Evolutionary conservation across 1,140 invertebrate genomes (phyloP).

Genomic region (Drosophila leontia): DNA sequence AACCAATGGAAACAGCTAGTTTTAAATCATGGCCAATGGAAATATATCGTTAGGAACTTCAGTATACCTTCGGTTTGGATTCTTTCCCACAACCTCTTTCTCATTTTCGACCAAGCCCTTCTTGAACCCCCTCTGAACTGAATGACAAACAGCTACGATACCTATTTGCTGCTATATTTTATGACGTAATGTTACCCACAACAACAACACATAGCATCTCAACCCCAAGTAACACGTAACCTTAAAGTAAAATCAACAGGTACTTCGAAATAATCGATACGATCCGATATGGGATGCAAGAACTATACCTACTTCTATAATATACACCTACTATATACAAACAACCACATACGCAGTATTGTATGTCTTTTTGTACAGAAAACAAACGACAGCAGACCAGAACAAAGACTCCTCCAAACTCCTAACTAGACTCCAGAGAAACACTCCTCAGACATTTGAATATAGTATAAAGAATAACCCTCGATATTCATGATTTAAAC

Average conservation of each 20-base stretch:
- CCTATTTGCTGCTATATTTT: slow-evolving; percentile 78
- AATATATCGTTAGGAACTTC: neutral
- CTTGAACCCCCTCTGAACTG: slow-evolving; percentile 45
- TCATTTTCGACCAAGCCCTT: slow-evolving; percentile 16
- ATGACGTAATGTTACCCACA: slow-evolving; percentile 76
- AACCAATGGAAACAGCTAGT: neutral
- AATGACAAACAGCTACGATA: slow-evolving; percentile 73
- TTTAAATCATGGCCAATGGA: neutral
- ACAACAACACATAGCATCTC: slow-evolving; percentile 25
- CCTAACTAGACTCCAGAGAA: slow-evolving; percentile 43
- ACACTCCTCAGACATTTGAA: slow-evolving; percentile 35
- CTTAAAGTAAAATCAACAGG: slow-evolving; percentile 58
- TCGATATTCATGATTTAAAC: slow-evolving; percentile 4
- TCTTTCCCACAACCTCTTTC: neutral
- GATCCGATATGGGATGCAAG: slow-evolving; percentile 28
- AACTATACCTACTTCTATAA: slow-evolving; percentile 63
- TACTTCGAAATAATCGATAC: slow-evolving; percentile 48
- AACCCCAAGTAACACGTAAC: slow-evolving; percentile 33
- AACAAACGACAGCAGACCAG: slow-evolving; percentile 40
- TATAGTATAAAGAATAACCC: slow-evolving; percentile 10
- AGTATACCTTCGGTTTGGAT: slow-evolving; percentile 14
- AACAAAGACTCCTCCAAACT: slow-evolving; percentile 74
- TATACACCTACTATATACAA: slow-evolving; percentile 73
- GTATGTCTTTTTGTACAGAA: slow-evolving; percentile 78
- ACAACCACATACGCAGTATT: slow-evolving; percentile 78